phyloP scores from a whole-genome alignment of 2,113 vertebrate species.

The Laticauda laticaudata region DNA sequence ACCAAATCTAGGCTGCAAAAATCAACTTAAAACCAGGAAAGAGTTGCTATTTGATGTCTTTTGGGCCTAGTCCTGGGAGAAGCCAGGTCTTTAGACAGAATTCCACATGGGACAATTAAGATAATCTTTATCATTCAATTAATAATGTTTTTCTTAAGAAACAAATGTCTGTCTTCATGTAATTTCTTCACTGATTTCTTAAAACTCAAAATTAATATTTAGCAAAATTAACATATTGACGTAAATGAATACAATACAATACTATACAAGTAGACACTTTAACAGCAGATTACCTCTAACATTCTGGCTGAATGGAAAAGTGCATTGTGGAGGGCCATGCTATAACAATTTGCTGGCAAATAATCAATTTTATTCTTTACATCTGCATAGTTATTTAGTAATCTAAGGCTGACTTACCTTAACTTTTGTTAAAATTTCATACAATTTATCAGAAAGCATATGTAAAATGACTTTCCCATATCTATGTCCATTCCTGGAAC shows the following conservation, averaged over 20 bases:
- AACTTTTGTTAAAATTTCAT: conserved; percentile 14
- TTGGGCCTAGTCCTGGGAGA: background rate
- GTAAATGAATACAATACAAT: background rate
- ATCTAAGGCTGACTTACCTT: background rate
- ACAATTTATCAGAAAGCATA: background rate
- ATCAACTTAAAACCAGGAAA: background rate
- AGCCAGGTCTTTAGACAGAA: background rate
- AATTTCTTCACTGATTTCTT: background rate
- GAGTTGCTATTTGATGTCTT: background rate
- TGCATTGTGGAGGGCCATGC: background rate
- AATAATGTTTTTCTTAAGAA: background rate
- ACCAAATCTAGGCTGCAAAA: background rate
- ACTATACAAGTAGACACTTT: fast-evolving
- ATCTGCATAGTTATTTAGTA: background rate
- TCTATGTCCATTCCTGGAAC: background rate
- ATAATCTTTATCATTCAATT: background rate
- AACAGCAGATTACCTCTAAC: background rate
- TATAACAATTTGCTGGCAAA: conserved; percentile 6
- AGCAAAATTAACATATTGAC: conserved; percentile 26
- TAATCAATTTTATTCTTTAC: background rate
- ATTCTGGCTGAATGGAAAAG: background rate
- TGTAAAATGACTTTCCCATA: background rate
- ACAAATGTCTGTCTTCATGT: background rate
- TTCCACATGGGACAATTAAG: background rate
- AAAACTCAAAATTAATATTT: background rate